These are phyloP conservation scores for Scelioninae gen. 1 DNA, from an alignment of 2,888 invertebrate genomes.

Conservation along the genomic window DNA sequence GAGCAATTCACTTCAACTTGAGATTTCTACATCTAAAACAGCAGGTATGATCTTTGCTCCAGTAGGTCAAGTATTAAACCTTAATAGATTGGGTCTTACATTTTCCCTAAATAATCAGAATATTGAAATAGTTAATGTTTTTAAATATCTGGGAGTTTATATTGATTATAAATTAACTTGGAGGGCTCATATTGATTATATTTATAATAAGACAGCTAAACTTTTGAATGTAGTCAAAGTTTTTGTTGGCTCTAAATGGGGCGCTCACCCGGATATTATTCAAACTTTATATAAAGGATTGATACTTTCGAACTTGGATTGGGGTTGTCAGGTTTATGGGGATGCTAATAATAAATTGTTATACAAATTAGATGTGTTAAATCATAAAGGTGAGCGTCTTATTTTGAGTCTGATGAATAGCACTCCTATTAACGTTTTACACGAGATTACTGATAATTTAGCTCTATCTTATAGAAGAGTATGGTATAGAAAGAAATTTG, in stretches of 20 bases:
- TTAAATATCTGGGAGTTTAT: not conserved
- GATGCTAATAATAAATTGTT: not conserved
- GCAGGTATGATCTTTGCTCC: too few species aligned
- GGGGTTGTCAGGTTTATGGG: not conserved
- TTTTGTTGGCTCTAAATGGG: not conserved
- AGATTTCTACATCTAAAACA: too few species aligned
- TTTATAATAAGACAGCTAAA: not conserved
- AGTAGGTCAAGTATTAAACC: too few species aligned
- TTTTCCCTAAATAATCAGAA: not conserved
- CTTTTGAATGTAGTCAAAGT: not conserved
- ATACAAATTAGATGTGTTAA: not conserved
- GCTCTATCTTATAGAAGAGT: not conserved
- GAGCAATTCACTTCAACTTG: too few species aligned
- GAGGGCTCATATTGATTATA: not conserved
- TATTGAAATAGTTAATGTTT: not conserved
- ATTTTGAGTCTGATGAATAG: not conserved
- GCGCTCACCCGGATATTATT: not conserved
- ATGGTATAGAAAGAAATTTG: not conserved
- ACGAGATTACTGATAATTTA: conserved; percentile 1
- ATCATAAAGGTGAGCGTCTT: not conserved
- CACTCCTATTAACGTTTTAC: not conserved
- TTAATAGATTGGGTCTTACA: not conserved
- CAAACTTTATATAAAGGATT: not conserved
- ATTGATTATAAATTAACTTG: not conserved
- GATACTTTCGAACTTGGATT: not conserved